Evolutionary conservation across 1,140 invertebrate genomes (phyloP).

Genomic region (Ooceraea biroi): DNA sequence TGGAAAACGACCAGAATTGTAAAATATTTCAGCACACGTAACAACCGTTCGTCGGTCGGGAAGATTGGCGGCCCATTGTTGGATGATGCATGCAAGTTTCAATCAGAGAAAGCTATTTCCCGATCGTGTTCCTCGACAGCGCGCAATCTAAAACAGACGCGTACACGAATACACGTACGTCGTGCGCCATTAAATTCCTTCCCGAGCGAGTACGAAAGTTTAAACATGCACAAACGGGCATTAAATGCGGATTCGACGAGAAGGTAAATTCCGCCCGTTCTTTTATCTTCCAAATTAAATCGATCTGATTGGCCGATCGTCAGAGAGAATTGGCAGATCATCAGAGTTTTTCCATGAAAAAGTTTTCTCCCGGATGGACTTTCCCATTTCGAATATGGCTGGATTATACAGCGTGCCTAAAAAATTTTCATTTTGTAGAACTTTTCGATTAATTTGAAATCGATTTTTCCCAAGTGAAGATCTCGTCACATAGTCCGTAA

Average conservation of each 20-base stretch:
- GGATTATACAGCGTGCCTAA: background rate
- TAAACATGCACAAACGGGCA: background rate
- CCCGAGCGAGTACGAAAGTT: slow-evolving; percentile 4
- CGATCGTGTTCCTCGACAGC: slow-evolving; percentile 52
- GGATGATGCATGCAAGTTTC: slow-evolving; percentile 60
- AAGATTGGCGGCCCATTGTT: slow-evolving; percentile 68
- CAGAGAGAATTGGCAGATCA: background rate
- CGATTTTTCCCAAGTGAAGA: background rate
- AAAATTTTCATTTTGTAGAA: background rate
- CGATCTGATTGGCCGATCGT: background rate
- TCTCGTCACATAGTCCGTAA: background rate
- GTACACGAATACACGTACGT: background rate
- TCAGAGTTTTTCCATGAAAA: background rate
- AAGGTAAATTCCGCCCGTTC: background rate
- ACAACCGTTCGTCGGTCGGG: slow-evolving; percentile 21
- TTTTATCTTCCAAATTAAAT: slow-evolving; percentile 1
- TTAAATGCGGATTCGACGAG: background rate
- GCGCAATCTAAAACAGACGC: slow-evolving; percentile 29
- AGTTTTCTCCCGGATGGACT: background rate
- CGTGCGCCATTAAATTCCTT: slow-evolving; percentile 19
- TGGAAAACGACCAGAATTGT: slow-evolving; percentile 27
- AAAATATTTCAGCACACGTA: slow-evolving; percentile 45
- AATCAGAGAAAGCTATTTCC: slow-evolving; percentile 70
- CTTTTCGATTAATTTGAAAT: slow-evolving; percentile 26
- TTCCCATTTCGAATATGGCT: background rate